phyloP scores from a whole-genome alignment of 2,113 vertebrate genomes.

The Otocyon megalotis region DNA sequence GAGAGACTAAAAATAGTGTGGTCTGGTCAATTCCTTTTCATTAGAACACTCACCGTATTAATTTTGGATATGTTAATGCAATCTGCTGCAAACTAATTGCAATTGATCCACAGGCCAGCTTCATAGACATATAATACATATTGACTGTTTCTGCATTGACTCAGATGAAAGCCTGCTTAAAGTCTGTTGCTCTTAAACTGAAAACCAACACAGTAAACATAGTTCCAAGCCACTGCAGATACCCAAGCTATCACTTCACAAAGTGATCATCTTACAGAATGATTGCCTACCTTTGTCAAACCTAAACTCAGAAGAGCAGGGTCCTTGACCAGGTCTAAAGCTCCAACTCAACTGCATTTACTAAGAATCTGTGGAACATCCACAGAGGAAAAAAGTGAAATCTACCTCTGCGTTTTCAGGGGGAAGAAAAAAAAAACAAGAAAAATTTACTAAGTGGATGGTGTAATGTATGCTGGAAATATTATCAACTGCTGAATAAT shows the following conservation, averaged over 20 bases:
- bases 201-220: slow-evolving; percentile 42
- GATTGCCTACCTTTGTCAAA: background rate
- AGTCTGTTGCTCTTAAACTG: slow-evolving; percentile 25
- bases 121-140: slow-evolving; percentile 63
- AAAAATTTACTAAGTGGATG: background rate
- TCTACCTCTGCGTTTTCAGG: background rate
- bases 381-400: background rate
- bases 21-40: slow-evolving; percentile 73
- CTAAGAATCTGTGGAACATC: background rate
- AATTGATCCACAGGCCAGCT: slow-evolving; percentile 68
- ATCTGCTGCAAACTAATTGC: slow-evolving; percentile 77
- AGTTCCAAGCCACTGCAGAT: slow-evolving; percentile 20
- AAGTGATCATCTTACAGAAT: background rate
- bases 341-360: background rate
- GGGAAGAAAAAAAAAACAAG: background rate
- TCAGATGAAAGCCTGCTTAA: slow-evolving; percentile 32
- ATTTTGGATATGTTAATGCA: slow-evolving; percentile 79
- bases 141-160: slow-evolving; percentile 35
- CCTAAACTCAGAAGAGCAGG: background rate
- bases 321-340: background rate
- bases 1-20: slow-evolving; percentile 51
- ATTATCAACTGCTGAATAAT: background rate
- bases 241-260: background rate
- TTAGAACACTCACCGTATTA: slow-evolving; percentile 62
- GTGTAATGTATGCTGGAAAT: background rate